Base-by-base conservation (phyloP, 64 coral and sea anemone species). In the Anthopleura sola region DNA sequence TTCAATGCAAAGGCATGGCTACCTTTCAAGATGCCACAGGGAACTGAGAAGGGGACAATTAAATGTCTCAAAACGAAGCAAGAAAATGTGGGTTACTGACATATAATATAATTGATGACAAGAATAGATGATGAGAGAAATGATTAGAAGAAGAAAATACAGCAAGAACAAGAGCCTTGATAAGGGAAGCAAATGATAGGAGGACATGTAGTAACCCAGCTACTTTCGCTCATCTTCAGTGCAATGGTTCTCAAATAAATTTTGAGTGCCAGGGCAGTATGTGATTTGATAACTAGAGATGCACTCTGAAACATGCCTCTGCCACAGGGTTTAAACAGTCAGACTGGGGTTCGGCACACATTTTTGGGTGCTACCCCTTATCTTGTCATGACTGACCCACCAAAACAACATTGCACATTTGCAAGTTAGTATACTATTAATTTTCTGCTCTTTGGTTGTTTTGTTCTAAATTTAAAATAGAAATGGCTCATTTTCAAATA, bases 281-380 rank as follows among this genome's bases (percentile, higher is more conserved):
- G 2, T 62, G 58, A 0, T 24, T 6, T 6, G 20, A n/a, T 6
- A 1, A 53, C 50, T 53, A 1, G 50, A 53, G 50, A 48, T 48
- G 46, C 13, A 44, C 4, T 44, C 6, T 53, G 2, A 0, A 1
- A n/a, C 19, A 5, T 77, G 38, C 18, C 14, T 77, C 21, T 78
- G 86, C 79, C 74, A 87, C 60, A 80, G 89, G 89, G 89, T 91
- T 91, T 38, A 91, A 91, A 91, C 89, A 91, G 84, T 78, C 40
- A 55, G 85, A 82, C 89, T 71, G 89, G 55, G 60, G 89, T 91
- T 91, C 85, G 76, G 44, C 66, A 71, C 75, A 60, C 55, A 46
- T 51, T 71, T 26, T 71, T 26, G n/a, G 56, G 54, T 81, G 86
- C 84, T 47, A 91, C 89, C 89, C 84, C 89, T 86, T 91, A 49